A percentile compares a stretch with the other conserved stretches of the same genome.
phyloP scores from a whole-genome alignment of 2,113 vertebrate species.

The Sylvietta virens region DNA sequence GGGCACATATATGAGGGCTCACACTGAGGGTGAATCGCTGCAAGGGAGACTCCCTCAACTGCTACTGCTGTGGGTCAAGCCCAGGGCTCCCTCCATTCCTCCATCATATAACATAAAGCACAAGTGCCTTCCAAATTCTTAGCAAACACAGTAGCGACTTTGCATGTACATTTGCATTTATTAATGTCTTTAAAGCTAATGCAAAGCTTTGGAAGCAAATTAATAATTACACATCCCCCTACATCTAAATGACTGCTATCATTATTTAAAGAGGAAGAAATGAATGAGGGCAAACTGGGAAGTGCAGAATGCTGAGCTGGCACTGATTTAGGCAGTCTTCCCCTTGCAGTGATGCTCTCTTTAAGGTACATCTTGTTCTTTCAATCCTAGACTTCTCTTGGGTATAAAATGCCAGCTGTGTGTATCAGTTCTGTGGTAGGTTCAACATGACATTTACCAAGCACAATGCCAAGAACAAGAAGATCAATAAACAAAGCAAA shows the following conservation, averaged over 20 bases:
- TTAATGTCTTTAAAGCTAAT: background rate
- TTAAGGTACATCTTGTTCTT: background rate
- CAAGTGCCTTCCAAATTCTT: background rate
- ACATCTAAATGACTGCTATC: background rate
- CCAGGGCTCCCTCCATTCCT: background rate
- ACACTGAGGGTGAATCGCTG: background rate
- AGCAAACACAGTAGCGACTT: background rate
- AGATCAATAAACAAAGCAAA: slow-evolving; percentile 7
- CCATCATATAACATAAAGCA: background rate
- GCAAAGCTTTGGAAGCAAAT: background rate
- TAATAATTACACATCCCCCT: background rate
- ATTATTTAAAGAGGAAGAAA: background rate
- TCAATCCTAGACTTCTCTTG: background rate
- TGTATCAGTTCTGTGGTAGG: background rate
- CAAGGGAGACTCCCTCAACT: background rate
- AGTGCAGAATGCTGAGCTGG: background rate
- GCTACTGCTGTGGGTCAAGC: background rate
- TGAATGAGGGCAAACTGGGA: background rate
- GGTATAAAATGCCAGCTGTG: slow-evolving; percentile 17
- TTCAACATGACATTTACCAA: slow-evolving; percentile 35
- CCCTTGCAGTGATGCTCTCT: background rate
- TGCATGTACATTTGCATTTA: background rate
- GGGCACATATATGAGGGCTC: accelerated
- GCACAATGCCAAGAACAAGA: background rate
- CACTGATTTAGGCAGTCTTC: background rate